Percentiles rank a stretch among this genome's conserved stretches.
phyloP scores from a whole-genome alignment of 2,888 invertebrate species.

The Aphodius granarius region DNA sequence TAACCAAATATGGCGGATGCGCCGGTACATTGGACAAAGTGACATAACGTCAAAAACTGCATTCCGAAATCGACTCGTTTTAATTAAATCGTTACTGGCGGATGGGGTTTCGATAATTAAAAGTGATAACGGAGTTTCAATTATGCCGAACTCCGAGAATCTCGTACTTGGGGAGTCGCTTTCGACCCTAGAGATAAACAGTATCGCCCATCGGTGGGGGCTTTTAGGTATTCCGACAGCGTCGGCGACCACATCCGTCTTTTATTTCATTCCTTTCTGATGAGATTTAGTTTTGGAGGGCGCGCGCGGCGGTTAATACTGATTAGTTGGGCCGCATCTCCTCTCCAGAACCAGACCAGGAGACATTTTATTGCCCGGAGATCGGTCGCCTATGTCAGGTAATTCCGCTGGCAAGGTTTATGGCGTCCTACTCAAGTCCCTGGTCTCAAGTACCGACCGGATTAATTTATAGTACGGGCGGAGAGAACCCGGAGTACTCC shows the following conservation, averaged over 20 bases:
- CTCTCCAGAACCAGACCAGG: not conserved
- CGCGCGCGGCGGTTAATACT: not conserved
- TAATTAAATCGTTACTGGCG: not conserved
- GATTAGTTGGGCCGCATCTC: not conserved
- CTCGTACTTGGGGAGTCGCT: not conserved
- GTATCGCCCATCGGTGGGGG: not conserved
- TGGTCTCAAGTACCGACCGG: not conserved
- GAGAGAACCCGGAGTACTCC: not conserved
- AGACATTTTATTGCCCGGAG: not conserved
- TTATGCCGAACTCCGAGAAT: not conserved
- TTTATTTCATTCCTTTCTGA: constrained; percentile 13
- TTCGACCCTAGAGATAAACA: not conserved
- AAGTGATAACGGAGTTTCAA: constrained; percentile 9
- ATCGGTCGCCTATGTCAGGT: not conserved
- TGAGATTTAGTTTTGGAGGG: constrained; percentile 1
- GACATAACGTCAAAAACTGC: not conserved
- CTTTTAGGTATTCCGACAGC: constrained; percentile 8
- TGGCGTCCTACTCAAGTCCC: not conserved
- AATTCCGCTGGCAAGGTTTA: not conserved
- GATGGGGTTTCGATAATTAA: not conserved
- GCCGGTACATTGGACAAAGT: not conserved
- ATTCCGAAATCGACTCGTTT: not conserved
- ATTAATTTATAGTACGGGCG: not conserved
- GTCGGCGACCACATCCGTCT: not conserved
- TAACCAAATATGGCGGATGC: no score